Evolutionary conservation across 2,797 vertebrate genomes (phyloP).

Genomic region (Notamacropus eugenii): DNA sequence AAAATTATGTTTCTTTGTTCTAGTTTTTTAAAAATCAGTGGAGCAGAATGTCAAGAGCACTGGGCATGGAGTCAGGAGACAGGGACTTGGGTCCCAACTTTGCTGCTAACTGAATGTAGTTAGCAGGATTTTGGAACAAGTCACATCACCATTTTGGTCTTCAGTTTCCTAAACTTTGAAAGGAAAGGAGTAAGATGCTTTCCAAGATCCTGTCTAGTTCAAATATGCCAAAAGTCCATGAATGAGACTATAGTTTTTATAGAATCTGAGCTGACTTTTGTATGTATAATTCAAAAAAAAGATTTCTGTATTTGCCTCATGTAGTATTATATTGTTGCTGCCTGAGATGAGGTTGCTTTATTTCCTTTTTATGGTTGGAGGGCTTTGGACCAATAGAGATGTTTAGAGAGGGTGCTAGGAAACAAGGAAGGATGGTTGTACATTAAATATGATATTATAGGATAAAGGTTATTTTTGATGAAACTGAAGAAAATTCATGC

Average conservation of each 20-base stretch:
- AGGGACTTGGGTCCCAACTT: neutral
- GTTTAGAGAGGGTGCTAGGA: neutral
- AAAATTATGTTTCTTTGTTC: constrained; percentile 29
- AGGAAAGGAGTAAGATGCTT: neutral
- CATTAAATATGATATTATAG: neutral
- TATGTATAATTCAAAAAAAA: constrained; percentile 1
- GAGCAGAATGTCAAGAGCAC: neutral
- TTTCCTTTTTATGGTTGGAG: neutral
- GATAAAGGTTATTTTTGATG: neutral
- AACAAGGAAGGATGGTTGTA: neutral
- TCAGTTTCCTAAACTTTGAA: neutral
- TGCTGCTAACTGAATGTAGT: neutral
- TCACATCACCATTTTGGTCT: neutral
- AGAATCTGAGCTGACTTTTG: neutral
- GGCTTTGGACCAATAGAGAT: neutral
- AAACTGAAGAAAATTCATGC: neutral
- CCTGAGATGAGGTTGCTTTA: neutral
- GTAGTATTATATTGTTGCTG: neutral
- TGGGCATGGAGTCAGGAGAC: neutral
- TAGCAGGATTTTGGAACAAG: neutral
- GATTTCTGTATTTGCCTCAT: neutral
- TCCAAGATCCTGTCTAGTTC: constrained; percentile 21
- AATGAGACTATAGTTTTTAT: neutral
- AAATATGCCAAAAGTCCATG: constrained; percentile 50
- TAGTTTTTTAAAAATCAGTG: neutral